Evolutionary conservation across 1,140 invertebrate genomes (phyloP).

Genomic region (Wiebesia pumilae): DNA sequence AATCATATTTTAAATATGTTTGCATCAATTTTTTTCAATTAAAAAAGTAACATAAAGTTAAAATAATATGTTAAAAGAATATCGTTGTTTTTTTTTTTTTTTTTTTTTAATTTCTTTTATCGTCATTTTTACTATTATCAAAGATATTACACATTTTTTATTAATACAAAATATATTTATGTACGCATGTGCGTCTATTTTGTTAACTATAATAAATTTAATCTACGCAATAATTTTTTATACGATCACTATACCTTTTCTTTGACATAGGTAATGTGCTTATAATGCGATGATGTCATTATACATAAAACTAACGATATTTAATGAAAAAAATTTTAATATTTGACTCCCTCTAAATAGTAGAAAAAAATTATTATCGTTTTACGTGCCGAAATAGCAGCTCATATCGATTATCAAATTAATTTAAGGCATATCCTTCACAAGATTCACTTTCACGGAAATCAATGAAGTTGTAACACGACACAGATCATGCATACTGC

Average conservation of each 20-base stretch:
- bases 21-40: no score
- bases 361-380: background rate
- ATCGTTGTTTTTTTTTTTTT: no score
- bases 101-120: no score
- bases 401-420: background rate
- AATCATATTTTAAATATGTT: no score
- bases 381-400: background rate
- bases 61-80: no score
- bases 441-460: background rate
- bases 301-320: slow-evolving; percentile 7
- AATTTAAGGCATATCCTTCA: background rate
- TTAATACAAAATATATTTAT: no score
- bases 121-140: no score
- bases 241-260: slow-evolving; percentile 40
- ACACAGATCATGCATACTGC: background rate
- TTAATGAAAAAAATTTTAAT: background rate
- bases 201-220: no score
- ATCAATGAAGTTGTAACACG: background rate
- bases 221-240: background rate
- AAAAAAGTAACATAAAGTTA: no score
- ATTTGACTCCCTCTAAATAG: background rate
- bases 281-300: slow-evolving; percentile 45
- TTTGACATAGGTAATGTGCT: slow-evolving; percentile 49
- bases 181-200: no score
- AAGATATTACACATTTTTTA: no score